Conservation (phyloP, 2,888 invertebrate species). For the Altica lythri region DNA sequence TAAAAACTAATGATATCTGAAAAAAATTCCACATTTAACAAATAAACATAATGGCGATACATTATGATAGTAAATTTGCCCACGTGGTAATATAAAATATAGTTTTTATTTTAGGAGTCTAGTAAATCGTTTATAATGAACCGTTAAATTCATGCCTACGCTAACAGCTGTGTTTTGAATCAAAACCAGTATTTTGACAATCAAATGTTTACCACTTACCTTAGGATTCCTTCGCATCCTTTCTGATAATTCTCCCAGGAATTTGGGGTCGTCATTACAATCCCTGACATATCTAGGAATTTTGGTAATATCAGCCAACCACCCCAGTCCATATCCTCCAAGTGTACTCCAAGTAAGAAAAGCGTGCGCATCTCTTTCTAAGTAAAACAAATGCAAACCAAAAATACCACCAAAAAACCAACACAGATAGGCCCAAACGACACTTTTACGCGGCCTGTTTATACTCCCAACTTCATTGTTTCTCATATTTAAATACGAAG, state of each 20-base stretch:
- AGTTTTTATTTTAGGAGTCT: too few relatives aligned
- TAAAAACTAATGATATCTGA: too few relatives aligned
- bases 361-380: conserved; percentile 86
- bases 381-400: conserved; percentile 90
- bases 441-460: conserved; percentile 58
- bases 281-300: conserved; percentile 86
- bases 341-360: conserved; percentile 88
- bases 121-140: too few relatives aligned
- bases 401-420: conserved; percentile 90
- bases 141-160: too few relatives aligned
- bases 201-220: conserved; percentile 61
- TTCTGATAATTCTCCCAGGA: conserved; percentile 66
- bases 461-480: conserved; percentile 20
- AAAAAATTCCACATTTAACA: too few relatives aligned
- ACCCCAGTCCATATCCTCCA: conserved; percentile 87
- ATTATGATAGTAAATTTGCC: too few relatives aligned
- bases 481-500: conserved; percentile 25
- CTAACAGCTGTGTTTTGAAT: too few relatives aligned
- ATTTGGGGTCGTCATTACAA: conserved; percentile 74
- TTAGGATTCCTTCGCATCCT: conserved; percentile 67
- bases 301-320: conserved; percentile 82
- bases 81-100: too few relatives aligned
- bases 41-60: too few relatives aligned
- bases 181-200: neutral
- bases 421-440: conserved; percentile 74